phyloP scores from a whole-genome alignment of 2,888 invertebrate species.

The Tipula unca region DNA sequence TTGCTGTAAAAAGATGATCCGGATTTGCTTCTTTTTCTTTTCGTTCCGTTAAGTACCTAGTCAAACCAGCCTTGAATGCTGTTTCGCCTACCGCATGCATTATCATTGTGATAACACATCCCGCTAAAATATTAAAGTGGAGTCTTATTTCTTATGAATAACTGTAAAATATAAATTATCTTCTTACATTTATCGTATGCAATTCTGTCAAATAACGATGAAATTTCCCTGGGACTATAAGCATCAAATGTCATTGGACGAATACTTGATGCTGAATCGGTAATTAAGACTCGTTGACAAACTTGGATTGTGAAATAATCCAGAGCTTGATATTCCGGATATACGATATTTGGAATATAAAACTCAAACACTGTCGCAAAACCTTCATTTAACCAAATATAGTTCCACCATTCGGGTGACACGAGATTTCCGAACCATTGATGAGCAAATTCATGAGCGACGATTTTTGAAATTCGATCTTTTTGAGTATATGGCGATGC shows the following conservation, averaged over 20 bases:
- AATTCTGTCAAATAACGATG: conserved; percentile 73
- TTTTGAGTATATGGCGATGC: neutral
- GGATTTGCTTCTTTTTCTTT: conserved; percentile 38
- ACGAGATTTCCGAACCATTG: conserved; percentile 43
- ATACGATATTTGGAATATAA: conserved; percentile 48
- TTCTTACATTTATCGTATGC: conserved; percentile 77
- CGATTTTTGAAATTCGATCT: conserved; percentile 14
- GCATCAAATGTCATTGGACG: conserved; percentile 78
- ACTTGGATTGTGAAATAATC: conserved; percentile 69
- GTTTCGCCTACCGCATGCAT: neutral
- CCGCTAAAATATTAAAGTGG: neutral
- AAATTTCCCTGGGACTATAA: conserved; percentile 72
- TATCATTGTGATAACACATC: conserved; percentile 31
- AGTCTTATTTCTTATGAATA: too few species aligned
- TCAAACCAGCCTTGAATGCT: conserved; percentile 2
- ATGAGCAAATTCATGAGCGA: conserved; percentile 45
- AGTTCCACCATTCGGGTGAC: conserved; percentile 41
- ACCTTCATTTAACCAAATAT: conserved; percentile 58
- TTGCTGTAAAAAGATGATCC: conserved; percentile 35
- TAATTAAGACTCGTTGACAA: conserved; percentile 59
- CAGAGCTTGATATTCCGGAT: conserved; percentile 58
- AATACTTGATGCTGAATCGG: conserved; percentile 64
- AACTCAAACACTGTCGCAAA: conserved; percentile 62
- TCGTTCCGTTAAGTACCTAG: conserved; percentile 28
- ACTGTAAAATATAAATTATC: neutral